These are phyloP conservation scores for Chaetodon trifascialis DNA, from an alignment of 2,113 vertebrate species.

Conservation along the genomic window DNA sequence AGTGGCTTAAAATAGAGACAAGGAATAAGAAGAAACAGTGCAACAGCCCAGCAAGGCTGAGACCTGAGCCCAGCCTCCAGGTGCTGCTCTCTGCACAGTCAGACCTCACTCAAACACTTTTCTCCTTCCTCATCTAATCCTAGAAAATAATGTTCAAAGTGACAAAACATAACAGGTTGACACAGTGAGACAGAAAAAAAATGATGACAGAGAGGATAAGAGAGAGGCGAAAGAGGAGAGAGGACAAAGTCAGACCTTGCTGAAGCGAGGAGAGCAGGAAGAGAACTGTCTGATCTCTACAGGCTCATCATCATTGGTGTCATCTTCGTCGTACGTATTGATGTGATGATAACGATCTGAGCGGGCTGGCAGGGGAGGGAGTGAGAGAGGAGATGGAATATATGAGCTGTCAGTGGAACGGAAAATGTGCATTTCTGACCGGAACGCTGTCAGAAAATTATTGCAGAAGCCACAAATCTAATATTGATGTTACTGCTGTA, in stretches of 20 bases:
- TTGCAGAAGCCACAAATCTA: conserved; percentile 23
- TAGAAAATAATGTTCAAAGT: conserved; percentile 3
- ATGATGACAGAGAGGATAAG: background rate
- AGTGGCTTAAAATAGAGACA: conserved; percentile 18
- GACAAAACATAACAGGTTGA: conserved; percentile 8
- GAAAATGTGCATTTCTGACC: conserved; percentile 33
- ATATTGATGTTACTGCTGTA: conserved; percentile 12
- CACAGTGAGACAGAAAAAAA: background rate
- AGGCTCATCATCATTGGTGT: conserved; percentile 94
- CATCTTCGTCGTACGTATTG: conserved; percentile 93
- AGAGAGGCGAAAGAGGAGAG: conserved; percentile 22
- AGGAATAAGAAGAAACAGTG: conserved; percentile 3
- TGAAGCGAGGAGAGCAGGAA: conserved; percentile 94
- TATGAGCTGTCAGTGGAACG: conserved; percentile 29
- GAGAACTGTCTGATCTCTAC: conserved; percentile 96
- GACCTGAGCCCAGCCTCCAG: background rate
- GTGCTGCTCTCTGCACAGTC: conserved; percentile 10
- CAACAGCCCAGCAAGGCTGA: background rate
- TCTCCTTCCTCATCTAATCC: conserved; percentile 15
- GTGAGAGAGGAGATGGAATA: conserved; percentile 24
- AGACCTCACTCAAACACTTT: conserved; percentile 38
- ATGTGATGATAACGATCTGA: conserved; percentile 93
- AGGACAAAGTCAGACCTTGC: conserved; percentile 86
- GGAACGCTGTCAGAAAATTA: conserved; percentile 10
- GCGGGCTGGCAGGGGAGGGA: conserved; percentile 83